Evolutionary conservation across 2,888 invertebrate genomes (phyloP), one percentile per base, ranked within the genome.

Genomic region (Epirrhoe alternata): DNA sequence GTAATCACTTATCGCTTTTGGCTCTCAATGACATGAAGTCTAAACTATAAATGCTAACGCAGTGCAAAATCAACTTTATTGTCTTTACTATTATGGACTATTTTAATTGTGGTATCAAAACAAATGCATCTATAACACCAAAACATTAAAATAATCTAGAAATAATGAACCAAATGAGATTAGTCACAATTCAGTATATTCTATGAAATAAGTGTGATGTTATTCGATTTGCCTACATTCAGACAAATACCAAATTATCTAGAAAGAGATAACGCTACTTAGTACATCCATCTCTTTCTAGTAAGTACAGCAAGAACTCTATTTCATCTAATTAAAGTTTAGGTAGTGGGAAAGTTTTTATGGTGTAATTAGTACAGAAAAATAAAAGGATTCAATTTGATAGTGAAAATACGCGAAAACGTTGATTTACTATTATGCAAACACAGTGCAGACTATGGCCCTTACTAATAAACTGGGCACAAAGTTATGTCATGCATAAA

Each of bases 1-100:
- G 71, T 69, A 74, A 76, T 78, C 77, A 80, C 80, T 77, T 79
- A 76, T 73, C 64, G 61, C 74, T 72, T 81, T 80, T 81, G 80
- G 77, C 80, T 74, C 74, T 61, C 70, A 50, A 70, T 69, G 61
- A 68, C 65, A 69, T 71, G 69, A 76, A 71, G 67, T 64, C 66
- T 65, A 75, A 80, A 77, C 72, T 80, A 83, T 86, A 88, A 89
- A 87, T 89, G 88, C 89, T 86, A 80, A 79, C 77, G 75, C 79
- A 83, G 78, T 80, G 66, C 65, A 65, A 70, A 78, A 77, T 72
- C 71, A 78, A 77, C 71, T 67, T 84, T 84, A 84, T 85, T 83
- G 82, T 87, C 86, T 77, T 77, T 74, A 70, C 64, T n/a, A 75
- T 63, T 69, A 68, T 65, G 69, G 61, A 73, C 60, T 74, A 65